Conservation (phyloP, 2,113 vertebrate genomes). For the Etia nguti region DNA sequence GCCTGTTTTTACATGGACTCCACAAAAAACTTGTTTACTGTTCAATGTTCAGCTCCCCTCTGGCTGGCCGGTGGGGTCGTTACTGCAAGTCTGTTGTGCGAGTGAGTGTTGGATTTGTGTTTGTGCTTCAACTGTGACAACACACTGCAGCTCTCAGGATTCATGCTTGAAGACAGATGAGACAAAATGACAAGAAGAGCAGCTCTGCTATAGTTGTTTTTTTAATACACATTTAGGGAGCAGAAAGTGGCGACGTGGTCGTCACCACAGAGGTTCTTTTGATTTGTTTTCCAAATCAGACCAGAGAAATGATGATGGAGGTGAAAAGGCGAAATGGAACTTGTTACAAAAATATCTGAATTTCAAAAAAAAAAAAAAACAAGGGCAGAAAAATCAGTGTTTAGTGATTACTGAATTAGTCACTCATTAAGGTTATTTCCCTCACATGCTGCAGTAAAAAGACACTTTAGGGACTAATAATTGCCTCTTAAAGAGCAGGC, state of each 20-base stretch:
- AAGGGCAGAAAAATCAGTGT: background rate
- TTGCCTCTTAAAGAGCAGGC: background rate
- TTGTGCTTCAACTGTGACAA: slow-evolving; percentile 50
- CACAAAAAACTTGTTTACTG: background rate
- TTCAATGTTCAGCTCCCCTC: background rate
- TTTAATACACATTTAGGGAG: background rate
- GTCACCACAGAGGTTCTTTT: background rate
- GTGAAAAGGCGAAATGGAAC: background rate
- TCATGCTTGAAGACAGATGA: background rate
- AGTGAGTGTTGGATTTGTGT: background rate
- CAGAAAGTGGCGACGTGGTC: background rate
- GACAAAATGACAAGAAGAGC: background rate
- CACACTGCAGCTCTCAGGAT: background rate
- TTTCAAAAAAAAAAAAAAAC: background rate
- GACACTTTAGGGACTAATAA: background rate
- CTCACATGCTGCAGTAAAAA: slow-evolving; percentile 10
- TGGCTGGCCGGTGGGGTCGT: background rate
- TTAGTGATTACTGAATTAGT: background rate
- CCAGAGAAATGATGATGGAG: background rate
- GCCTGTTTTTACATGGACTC: background rate
- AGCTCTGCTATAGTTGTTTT: background rate
- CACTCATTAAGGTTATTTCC: background rate
- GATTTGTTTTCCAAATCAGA: background rate
- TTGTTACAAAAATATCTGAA: background rate
- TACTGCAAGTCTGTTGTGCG: background rate